Percentiles rank a stretch among this genome's conserved stretches.
Conservation (phyloP, 2,888 invertebrate genomes). For the Hypomecis atomaria region DNA sequence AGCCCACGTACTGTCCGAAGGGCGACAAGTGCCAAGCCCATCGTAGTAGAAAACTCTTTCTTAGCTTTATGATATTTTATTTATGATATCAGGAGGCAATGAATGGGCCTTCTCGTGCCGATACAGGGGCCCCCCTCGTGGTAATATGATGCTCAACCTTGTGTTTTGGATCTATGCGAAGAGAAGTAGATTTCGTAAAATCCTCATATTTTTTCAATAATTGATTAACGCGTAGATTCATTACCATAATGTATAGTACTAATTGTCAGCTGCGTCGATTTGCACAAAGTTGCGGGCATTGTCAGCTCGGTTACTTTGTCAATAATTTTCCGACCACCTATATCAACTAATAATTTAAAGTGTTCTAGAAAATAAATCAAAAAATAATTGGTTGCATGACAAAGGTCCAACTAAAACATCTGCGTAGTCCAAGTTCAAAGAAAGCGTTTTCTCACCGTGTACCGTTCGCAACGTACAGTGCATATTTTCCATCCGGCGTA, state of each 20-base stretch:
- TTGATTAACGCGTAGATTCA: slow-evolving; percentile 1
- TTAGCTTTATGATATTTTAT: not conserved
- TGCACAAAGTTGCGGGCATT: slow-evolving; percentile 3
- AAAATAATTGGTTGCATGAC: slow-evolving; percentile 2
- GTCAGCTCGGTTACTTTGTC: slow-evolving; percentile 3
- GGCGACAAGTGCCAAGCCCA: slow-evolving; percentile 4
- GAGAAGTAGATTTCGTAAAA: not conserved
- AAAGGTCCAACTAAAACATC: slow-evolving; percentile 1
- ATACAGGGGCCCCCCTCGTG: not conserved
- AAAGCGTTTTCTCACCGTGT: slow-evolving; percentile 3
- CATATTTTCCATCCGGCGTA: slow-evolving; percentile 5
- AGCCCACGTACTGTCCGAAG: slow-evolving; percentile 1
- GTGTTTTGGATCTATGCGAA: not conserved
- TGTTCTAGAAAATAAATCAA: slow-evolving; percentile 2
- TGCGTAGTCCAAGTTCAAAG: not conserved
- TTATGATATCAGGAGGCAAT: not conserved
- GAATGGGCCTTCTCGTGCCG: not conserved
- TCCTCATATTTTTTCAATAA: not conserved
- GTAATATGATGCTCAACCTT: slow-evolving; percentile 1
- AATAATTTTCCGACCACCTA: not conserved
- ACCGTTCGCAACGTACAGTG: not conserved
- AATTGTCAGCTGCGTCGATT: slow-evolving; percentile 1
- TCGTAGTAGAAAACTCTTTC: not conserved
- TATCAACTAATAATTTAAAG: not conserved
- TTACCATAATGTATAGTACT: not conserved